phyloP scores from a whole-genome alignment of 2,797 vertebrate genomes.

The Channallabes apus region DNA sequence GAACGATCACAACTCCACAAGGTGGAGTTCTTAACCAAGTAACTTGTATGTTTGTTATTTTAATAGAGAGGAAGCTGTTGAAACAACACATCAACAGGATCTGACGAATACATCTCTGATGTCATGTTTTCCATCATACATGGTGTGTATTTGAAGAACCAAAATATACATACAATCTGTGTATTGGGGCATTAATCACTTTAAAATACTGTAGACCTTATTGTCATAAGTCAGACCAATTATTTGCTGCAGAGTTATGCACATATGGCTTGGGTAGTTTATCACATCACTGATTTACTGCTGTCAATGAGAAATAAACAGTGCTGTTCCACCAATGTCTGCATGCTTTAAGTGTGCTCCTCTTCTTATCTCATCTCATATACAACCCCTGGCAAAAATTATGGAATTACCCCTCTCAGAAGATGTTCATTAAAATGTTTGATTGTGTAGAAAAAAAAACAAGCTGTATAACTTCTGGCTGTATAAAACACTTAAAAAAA shows the following conservation, averaged over 20 bases:
- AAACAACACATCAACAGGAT: not conserved
- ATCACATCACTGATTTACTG: not conserved
- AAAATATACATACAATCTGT: not conserved
- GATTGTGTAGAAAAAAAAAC: too few species aligned
- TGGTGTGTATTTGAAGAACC: not conserved
- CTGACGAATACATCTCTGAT: not conserved
- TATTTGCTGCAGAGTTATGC: slow-evolving; percentile 2
- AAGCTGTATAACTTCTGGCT: too few species aligned
- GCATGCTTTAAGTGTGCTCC: not conserved
- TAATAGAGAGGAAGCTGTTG: not conserved
- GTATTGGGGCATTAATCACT: not conserved
- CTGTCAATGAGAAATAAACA: not conserved
- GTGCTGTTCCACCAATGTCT: not conserved
- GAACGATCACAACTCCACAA: not conserved
- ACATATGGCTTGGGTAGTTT: not conserved
- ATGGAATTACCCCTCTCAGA: too few species aligned
- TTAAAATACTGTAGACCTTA: not conserved
- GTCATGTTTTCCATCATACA: not conserved
- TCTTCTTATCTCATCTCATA: not conserved
- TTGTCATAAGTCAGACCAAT: not conserved
- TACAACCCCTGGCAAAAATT: too few species aligned
- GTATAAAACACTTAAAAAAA: too few species aligned
- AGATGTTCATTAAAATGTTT: too few species aligned
- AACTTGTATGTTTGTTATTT: not conserved
- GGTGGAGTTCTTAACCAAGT: not conserved